phyloP scores from a whole-genome alignment of 2,113 vertebrate species.

The Eptesicus fuscus region DNA sequence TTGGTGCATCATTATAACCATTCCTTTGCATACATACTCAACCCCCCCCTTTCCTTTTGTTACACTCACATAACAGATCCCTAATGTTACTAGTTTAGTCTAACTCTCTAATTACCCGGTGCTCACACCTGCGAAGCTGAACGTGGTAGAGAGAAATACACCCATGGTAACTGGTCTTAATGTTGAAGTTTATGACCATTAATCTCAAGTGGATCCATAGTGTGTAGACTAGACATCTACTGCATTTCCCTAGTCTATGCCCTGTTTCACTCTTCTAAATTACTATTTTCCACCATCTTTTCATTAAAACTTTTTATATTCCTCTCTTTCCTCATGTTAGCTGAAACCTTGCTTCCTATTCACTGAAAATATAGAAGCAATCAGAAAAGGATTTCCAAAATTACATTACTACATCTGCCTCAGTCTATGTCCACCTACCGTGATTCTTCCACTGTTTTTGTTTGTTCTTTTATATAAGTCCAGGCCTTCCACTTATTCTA shows the following conservation, averaged over 20 bases:
- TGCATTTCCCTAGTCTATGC: neutral
- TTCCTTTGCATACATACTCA: neutral
- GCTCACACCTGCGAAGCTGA: neutral
- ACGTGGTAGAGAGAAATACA: neutral
- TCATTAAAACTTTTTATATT: conserved; percentile 11
- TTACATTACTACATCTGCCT: neutral
- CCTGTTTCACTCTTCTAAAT: conserved; percentile 16
- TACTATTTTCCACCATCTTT: conserved; percentile 5
- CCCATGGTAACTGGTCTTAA: neutral
- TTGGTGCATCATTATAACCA: neutral
- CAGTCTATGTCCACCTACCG: neutral
- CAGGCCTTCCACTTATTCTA: neutral
- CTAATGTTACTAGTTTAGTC: neutral
- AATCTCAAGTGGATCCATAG: neutral
- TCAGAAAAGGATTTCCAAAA: conserved; percentile 6
- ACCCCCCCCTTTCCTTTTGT: neutral
- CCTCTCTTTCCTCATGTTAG: neutral
- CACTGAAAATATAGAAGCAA: neutral
- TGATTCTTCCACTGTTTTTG: neutral
- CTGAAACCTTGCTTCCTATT: neutral
- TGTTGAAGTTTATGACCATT: conserved; percentile 18
- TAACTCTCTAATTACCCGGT: neutral
- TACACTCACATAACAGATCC: neutral
- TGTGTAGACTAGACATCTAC: neutral
- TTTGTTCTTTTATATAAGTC: neutral